Conservation (phyloP, 2,113 vertebrate species). For the Scatophagus argus region DNA sequence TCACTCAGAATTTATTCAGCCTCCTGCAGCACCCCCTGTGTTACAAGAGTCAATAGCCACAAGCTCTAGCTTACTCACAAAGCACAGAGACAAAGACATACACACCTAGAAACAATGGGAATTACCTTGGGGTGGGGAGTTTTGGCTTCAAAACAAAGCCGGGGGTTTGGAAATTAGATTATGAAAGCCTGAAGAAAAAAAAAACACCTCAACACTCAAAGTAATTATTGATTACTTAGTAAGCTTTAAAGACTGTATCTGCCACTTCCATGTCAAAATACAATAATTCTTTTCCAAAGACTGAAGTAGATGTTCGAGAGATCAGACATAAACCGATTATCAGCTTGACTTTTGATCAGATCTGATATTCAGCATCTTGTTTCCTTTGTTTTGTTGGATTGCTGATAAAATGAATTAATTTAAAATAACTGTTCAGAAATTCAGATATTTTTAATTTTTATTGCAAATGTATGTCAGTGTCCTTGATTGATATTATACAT, state of each 20-base stretch:
- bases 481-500: too few relatives aligned
- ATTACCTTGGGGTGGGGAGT: background rate
- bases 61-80: background rate
- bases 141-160: constrained; percentile 31
- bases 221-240: constrained; percentile 7
- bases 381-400: too few relatives aligned
- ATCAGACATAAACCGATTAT: too few relatives aligned
- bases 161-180: background rate
- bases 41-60: background rate
- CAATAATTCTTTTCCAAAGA: background rate
- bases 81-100: background rate
- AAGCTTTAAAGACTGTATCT: background rate
- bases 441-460: too few relatives aligned
- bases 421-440: too few relatives aligned
- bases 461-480: too few relatives aligned
- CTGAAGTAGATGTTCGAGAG: background rate
- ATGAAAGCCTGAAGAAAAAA: background rate
- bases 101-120: background rate
- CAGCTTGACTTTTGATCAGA: too few relatives aligned
- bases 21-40: background rate
- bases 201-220: background rate
- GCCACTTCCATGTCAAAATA: background rate
- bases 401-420: too few relatives aligned
- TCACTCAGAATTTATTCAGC: background rate
- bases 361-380: too few relatives aligned